Base-by-base conservation (phyloP, 2,888 invertebrate species). In the Gnatocerus cornutus region DNA sequence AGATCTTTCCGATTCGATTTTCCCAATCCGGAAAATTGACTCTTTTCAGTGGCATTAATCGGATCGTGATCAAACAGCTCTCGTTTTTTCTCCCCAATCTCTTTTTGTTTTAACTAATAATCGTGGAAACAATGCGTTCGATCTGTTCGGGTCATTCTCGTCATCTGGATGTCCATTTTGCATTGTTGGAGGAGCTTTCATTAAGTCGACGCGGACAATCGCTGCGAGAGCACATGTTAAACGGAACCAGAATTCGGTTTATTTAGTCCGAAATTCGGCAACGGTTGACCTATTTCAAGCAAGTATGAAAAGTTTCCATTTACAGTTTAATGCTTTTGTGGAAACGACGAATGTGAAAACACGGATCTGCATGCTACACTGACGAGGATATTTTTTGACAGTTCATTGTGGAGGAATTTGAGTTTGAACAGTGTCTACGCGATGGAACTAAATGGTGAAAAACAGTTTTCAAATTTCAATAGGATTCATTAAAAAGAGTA, bases 181-280 rank as follows among this genome's bases (percentile, higher is more conserved):
- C 56, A 43, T 56, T 43, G 56, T 56, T 43, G 16, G 46, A 46
- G 33, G 16, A 46, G 59, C 46, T 59, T 59, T 46, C 53, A 64
- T 45, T 63, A 63, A 63, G 52, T 64, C 48, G 41, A 55, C 21
- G 21, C 46, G 62, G 37, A 56, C 68, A 66, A 59, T 68, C 50
- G 62, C 56, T 33, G 68, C 21, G 37, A 29, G 30, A 59, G 59
- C 59, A 59, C 59, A 59, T 59, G 59, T 33, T 59, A 59, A 59
- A 21, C 59, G 45, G 33, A 30, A 5, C 45, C 46, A 33, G 46
- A 59, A 59, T 59, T 59, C 59, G 33, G 45, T 59, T 59, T 59
- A 59, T 59, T 56, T 56, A 56, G 43, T 43, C 43, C 41, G 27
- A 43, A 43, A 59, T 46, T 59, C 14, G 13, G 43, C 56, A 41